These are phyloP conservation scores for Xyrichtys novacula DNA, from an alignment of 2,797 vertebrate genomes.

Conservation along the genomic window DNA sequence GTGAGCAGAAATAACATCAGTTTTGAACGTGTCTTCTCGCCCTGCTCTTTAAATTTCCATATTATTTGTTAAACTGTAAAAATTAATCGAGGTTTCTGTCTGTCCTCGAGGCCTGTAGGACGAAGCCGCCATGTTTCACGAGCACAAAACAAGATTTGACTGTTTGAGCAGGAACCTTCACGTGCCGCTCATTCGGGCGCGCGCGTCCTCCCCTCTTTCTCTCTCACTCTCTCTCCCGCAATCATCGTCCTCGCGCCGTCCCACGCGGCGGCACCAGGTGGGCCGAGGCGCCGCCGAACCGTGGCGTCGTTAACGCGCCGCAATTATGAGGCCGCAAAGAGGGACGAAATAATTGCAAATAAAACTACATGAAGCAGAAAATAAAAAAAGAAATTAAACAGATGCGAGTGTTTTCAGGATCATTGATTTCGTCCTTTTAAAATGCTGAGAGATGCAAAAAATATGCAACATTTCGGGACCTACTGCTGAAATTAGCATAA, in stretches of 20 bases:
- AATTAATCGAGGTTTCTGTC: no score
- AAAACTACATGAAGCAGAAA: conserved; percentile 97
- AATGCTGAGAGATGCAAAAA: conserved; percentile 76
- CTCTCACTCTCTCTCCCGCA: conserved; percentile 46
- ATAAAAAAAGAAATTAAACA: conserved; percentile 95
- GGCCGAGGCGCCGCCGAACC: conserved; percentile 80
- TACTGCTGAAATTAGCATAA: not conserved
- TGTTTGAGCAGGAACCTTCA: not conserved
- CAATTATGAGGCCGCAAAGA: conserved; percentile 85
- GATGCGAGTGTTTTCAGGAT: conserved; percentile 94
- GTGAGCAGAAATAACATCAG: no score
- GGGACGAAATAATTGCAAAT: conserved; percentile 91
- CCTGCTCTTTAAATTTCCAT: no score
- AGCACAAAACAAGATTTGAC: no score
- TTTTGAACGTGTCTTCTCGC: no score
- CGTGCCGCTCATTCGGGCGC: conserved; percentile 14
- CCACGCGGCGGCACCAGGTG: conserved; percentile 82
- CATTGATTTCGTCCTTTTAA: conserved; percentile 90
- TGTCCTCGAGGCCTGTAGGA: no score
- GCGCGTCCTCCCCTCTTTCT: not conserved
- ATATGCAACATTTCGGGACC: conserved; percentile 38
- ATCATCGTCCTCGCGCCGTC: conserved; percentile 6
- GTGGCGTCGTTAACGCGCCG: conserved; percentile 83
- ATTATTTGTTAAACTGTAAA: no score
- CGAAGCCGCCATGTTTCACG: no score